Conservation (phyloP, 2,113 vertebrate genomes). For the Tor tambroides region DNA sequence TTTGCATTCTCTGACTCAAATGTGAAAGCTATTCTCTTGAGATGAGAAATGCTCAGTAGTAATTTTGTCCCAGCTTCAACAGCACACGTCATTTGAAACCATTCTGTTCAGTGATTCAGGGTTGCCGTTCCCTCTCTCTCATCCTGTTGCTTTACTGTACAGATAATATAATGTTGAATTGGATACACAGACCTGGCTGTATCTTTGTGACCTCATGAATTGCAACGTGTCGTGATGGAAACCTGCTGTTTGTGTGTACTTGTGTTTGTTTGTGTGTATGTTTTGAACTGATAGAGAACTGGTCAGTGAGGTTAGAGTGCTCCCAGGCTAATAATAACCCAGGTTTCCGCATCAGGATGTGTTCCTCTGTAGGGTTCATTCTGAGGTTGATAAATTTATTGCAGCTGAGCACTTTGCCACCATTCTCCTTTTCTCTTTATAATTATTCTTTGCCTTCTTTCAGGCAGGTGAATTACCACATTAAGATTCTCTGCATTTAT, state of each 20-base stretch:
- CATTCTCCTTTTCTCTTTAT: not conserved
- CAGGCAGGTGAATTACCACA: not conserved
- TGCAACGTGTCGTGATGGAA: not conserved
- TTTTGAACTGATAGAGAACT: constrained; percentile 34
- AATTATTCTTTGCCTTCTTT: not conserved
- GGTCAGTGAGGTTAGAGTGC: constrained; percentile 47
- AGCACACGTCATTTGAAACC: constrained; percentile 16
- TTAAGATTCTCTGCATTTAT: not conserved
- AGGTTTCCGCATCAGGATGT: constrained; percentile 54
- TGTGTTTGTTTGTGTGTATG: not conserved
- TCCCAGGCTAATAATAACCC: constrained; percentile 56
- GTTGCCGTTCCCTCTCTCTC: not conserved
- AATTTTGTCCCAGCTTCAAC: constrained; percentile 9
- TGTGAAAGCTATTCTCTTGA: constrained; percentile 38
- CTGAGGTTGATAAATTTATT: constrained; percentile 43
- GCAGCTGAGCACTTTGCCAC: not conserved
- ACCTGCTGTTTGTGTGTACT: constrained; percentile 10
- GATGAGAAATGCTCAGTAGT: constrained; percentile 17
- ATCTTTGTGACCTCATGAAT: not conserved
- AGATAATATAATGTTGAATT: constrained; percentile 6
- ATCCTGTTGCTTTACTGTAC: not conserved
- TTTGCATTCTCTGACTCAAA: constrained; percentile 24
- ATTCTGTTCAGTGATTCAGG: not conserved
- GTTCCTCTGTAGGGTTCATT: constrained; percentile 14
- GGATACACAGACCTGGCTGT: not conserved